These are phyloP conservation scores for Platyrinchus mystaceus DNA, from an alignment of 2,797 vertebrate genomes.

Conservation along the genomic window DNA sequence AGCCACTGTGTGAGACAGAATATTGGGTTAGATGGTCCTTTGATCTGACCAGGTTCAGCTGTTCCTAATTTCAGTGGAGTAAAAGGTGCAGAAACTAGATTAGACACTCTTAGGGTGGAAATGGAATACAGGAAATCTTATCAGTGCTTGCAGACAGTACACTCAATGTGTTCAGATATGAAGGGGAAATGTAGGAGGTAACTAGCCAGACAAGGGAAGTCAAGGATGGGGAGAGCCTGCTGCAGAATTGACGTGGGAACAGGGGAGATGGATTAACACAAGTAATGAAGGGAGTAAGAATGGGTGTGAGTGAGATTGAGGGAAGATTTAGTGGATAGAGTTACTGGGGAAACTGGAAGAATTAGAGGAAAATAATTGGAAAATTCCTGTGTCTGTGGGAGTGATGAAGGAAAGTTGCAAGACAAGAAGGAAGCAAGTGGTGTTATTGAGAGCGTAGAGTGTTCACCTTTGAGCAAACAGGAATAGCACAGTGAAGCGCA, in stretches of 20 bases:
- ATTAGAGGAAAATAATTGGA: not conserved
- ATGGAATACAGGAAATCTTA: constrained; percentile 39
- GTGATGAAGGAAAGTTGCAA: not conserved
- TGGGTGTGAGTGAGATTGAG: not conserved
- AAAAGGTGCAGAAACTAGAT: constrained; percentile 57
- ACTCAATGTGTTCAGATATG: not conserved
- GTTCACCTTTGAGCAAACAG: not conserved
- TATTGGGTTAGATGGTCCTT: not conserved
- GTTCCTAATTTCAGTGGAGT: not conserved
- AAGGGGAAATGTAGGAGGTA: constrained; percentile 27
- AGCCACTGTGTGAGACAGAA: not conserved
- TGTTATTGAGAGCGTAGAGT: not conserved
- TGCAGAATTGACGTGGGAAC: not conserved
- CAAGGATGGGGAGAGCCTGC: not conserved
- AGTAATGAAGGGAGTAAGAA: not conserved
- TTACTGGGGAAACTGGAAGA: not conserved
- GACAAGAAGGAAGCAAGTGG: not conserved
- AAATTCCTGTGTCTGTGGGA: not conserved
- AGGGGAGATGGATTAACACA: not conserved
- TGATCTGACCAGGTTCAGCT: not conserved
- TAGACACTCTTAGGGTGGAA: constrained; percentile 2
- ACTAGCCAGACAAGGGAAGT: not conserved
- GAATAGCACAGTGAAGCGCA: not conserved
- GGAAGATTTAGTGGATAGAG: not conserved
- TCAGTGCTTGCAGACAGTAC: constrained; percentile 9